phyloP scores from a whole-genome alignment of 2,797 vertebrate species.

The Betta splendens region DNA sequence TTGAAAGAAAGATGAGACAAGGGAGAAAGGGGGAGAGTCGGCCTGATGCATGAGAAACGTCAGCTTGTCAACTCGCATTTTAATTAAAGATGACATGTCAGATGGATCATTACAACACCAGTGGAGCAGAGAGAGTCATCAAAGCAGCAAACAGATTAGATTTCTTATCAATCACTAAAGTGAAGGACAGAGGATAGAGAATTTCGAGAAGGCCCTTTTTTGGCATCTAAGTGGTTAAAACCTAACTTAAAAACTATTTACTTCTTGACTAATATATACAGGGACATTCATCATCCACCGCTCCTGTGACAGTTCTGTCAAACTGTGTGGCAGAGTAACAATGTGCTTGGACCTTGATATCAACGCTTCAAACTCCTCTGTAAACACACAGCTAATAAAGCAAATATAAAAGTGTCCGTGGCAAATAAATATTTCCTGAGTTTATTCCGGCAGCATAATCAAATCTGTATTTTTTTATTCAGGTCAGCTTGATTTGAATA shows the following conservation, averaged over 20 bases:
- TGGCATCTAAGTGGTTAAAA: too few relatives aligned
- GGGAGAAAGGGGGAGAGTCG: background rate
- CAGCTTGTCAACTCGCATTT: background rate
- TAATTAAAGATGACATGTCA: background rate
- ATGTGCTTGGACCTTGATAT: slow-evolving; percentile 28
- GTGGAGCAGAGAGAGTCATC: background rate
- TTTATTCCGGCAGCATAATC: background rate
- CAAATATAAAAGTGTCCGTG: background rate
- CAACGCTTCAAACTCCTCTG: background rate
- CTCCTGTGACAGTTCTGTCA: slow-evolving; percentile 3
- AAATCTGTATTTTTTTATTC: slow-evolving; percentile 24
- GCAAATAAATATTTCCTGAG: slow-evolving; percentile 11
- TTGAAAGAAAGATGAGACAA: slow-evolving; percentile 13
- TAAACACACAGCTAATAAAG: background rate
- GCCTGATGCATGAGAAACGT: background rate
- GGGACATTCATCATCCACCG: too few relatives aligned
- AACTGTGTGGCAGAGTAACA: slow-evolving; percentile 7
- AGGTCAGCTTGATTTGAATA: slow-evolving; percentile 27
- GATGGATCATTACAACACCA: background rate
- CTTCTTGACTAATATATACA: too few relatives aligned
- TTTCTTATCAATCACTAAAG: too few relatives aligned
- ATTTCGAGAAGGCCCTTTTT: too few relatives aligned
- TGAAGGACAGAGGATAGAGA: too few relatives aligned
- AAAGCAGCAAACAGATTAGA: too few relatives aligned
- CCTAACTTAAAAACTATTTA: too few relatives aligned